These are phyloP conservation scores for Orientallactaga bullata DNA, from an alignment of 2,113 vertebrate species.

Conservation along the genomic window DNA sequence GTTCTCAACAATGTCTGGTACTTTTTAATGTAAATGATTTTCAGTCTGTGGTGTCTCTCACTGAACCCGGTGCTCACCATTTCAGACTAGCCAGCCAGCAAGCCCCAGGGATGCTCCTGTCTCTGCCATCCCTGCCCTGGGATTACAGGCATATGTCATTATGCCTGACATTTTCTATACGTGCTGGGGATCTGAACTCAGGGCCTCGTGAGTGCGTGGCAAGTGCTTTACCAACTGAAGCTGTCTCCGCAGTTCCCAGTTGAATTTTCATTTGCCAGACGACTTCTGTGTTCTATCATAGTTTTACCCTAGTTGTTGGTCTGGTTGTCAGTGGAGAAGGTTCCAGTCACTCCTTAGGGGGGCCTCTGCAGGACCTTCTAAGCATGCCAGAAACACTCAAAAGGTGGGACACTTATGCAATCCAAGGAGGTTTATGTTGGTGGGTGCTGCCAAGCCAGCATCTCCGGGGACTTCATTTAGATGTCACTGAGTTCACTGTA, in stretches of 20 bases:
- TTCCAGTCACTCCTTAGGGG: neutral
- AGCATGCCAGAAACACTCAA: neutral
- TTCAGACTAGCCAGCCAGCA: no score
- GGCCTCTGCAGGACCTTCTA: neutral
- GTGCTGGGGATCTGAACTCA: no score
- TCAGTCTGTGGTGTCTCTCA: neutral
- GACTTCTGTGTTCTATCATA: neutral
- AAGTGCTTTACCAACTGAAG: no score
- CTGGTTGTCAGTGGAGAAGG: neutral
- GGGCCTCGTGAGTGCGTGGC: no score
- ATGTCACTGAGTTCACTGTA: neutral
- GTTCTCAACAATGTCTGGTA: neutral
- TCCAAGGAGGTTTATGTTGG: neutral
- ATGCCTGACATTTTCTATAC: no score
- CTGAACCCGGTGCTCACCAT: no score
- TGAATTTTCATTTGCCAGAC: neutral
- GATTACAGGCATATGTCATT: no score
- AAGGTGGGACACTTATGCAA: neutral
- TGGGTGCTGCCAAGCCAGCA: neutral
- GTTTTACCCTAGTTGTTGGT: neutral
- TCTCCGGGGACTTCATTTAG: neutral
- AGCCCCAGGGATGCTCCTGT: no score
- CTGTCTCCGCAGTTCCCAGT: no score
- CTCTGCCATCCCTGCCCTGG: no score
- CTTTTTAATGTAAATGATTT: conserved; percentile 10